Base-by-base conservation (phyloP, 2,888 invertebrate genomes). In the Drosophila bunnanda region DNA sequence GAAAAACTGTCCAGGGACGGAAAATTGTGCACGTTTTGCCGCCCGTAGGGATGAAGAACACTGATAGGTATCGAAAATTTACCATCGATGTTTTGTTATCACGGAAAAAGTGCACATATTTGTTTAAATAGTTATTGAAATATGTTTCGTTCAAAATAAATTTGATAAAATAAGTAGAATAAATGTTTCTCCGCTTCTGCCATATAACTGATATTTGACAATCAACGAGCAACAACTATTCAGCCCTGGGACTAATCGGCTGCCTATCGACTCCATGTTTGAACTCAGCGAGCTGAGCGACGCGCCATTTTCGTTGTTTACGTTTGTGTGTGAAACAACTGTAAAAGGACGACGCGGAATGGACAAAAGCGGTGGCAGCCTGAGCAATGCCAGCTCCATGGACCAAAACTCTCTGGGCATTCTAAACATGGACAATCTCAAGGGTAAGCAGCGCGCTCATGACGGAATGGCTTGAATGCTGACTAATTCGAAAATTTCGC, bases 341-440 rank as follows among this genome's bases (percentile, higher is more conserved):
- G 56, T 56, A 34, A 22, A 43, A 12, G 57, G 36, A 13, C 9
- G n/a, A 36, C 41, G 22, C n/a, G 22, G 17, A 59, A 85, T 85
- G 88, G 81, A 79, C 50, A 78, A 70, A 55, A 80, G 62, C 65
- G 43, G 25, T 15, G 60, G 52, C 9, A 79, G 57, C 32, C 46
- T 55, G 2, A 58, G 60, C 43, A 58, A 41, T 7, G 56, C 55
- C 34, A 74, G 62, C 32, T 65, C 62, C n/a, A 57, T 46, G n/a
- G 82, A 89, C 32, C 79, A 84, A 32, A 78, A 75, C 36, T 90
- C 90, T 1, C 66, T 89, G 52, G 90, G 88, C 1, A 81, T 90
- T 39, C 66, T 90, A 2, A 90, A 79, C 59, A 88, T 90, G 83
- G 90, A 91, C 7, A 83, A 82, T 57, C 71, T 91, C 0, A 84